Evolutionary conservation across 2,113 vertebrate species (phyloP).

Genomic region (Narcine bancroftii): DNA sequence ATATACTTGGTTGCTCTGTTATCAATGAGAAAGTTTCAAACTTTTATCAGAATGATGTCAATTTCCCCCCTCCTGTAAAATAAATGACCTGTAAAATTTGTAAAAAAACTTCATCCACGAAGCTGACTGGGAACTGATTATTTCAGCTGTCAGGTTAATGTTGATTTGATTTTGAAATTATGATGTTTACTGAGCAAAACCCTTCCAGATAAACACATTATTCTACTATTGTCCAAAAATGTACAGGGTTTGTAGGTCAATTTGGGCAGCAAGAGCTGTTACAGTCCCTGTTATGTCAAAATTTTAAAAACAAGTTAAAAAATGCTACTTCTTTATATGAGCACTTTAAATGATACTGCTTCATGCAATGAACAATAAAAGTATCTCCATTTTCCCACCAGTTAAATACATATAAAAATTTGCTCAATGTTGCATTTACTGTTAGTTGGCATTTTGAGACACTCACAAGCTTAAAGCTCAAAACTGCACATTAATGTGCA

Average conservation of each 20-base stretch:
- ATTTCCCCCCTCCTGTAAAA: neutral
- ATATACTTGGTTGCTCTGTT: neutral
- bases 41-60: conserved; percentile 5
- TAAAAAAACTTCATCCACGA: conserved; percentile 21
- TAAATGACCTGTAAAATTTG: neutral
- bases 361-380: neutral
- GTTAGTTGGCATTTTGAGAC: neutral
- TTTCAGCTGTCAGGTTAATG: conserved; percentile 15
- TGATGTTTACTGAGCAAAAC: conserved; percentile 13
- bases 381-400: neutral
- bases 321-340: too few relatives aligned
- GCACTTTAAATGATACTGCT: neutral
- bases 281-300: too few relatives aligned
- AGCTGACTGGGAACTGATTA: conserved; percentile 6
- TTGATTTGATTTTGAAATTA: neutral
- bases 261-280: too few relatives aligned
- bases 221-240: neutral
- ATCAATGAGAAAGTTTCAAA: neutral
- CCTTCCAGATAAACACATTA: neutral
- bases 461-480: neutral
- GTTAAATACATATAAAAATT: neutral
- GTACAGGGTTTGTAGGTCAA: too few relatives aligned
- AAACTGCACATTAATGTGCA: neutral
- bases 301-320: too few relatives aligned
- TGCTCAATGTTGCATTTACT: neutral